Conservation (phyloP, 2,888 invertebrate species). For the Napeogenes sylphis region DNA sequence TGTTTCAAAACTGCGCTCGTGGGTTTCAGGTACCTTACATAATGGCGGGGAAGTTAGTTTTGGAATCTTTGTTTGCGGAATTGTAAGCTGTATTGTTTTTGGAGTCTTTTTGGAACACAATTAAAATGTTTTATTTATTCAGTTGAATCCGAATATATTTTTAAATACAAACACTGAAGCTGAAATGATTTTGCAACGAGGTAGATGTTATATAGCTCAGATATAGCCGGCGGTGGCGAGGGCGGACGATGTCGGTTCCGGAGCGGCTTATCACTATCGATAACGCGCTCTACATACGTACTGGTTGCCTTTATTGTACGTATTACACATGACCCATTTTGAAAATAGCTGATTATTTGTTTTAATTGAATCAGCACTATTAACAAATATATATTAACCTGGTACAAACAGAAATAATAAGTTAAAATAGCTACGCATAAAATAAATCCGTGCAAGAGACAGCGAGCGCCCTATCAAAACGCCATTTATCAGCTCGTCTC, state of each 20-base stretch:
- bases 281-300: constrained; percentile 47
- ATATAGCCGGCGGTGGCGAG: constrained; percentile 53
- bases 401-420: constrained; percentile 9
- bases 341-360: constrained; percentile 1
- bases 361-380: constrained; percentile 12
- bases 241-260: constrained; percentile 41
- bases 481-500: constrained; percentile 46
- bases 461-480: constrained; percentile 39
- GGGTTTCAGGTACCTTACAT: constrained; percentile 64
- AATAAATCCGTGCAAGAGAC: constrained; percentile 26
- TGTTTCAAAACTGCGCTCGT: constrained; percentile 60
- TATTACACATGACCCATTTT: constrained; percentile 16
- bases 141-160: constrained; percentile 14
- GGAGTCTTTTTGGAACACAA: constrained; percentile 18
- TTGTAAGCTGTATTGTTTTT: constrained; percentile 44
- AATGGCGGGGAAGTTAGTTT: constrained; percentile 57
- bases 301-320: constrained; percentile 18
- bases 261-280: constrained; percentile 64
- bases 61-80: constrained; percentile 61
- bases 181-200: constrained; percentile 44
- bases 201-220: constrained; percentile 42
- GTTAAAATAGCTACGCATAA: constrained; percentile 21
- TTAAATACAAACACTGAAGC: constrained; percentile 20
- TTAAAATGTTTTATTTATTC: constrained; percentile 12
- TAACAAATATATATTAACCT: neutral